Conservation (phyloP, 2,113 vertebrate genomes). For the Platichthys flesus region DNA sequence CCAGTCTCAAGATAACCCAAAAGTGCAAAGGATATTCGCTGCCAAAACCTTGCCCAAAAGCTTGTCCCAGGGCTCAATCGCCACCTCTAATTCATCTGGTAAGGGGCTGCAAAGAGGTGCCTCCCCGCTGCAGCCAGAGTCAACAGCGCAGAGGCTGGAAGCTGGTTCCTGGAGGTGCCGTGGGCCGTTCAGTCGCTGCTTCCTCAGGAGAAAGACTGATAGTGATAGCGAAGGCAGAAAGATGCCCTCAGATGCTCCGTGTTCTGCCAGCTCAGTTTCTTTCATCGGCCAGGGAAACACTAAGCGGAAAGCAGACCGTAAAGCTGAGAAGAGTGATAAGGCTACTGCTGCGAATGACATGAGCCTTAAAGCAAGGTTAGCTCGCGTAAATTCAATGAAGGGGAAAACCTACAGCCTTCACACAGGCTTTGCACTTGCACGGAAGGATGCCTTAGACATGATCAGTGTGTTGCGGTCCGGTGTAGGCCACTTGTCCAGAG, state of each 20-base stretch:
- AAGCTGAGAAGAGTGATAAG: constrained; percentile 62
- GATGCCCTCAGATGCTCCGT: constrained; percentile 9
- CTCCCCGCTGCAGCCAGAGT: constrained; percentile 63
- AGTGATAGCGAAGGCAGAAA: constrained; percentile 72
- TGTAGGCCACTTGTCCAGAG: constrained; percentile 67
- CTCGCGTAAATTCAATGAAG: constrained; percentile 87
- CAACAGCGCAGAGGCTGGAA: constrained; percentile 82
- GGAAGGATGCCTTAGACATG: constrained; percentile 93
- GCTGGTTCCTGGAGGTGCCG: constrained; percentile 85
- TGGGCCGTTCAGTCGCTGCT: constrained; percentile 90
- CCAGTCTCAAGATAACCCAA: constrained; percentile 76
- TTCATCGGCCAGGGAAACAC: constrained; percentile 13
- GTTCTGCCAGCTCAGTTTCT: constrained; percentile 33
- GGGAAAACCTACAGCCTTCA: constrained; percentile 90
- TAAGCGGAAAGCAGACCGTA: constrained; percentile 48
- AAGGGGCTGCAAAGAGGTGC: constrained; percentile 77
- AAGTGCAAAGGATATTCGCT: constrained; percentile 80
- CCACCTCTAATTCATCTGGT: constrained; percentile 71
- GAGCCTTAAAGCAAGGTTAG: constrained; percentile 86
- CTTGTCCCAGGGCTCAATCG: constrained; percentile 85
- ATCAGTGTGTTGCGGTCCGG: constrained; percentile 88
- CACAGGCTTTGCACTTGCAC: constrained; percentile 89
- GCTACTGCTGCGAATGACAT: constrained; percentile 76
- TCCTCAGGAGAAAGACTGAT: constrained; percentile 81
- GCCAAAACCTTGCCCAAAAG: constrained; percentile 89